Conservation (phyloP, 92 coral and sea anemone species). For the Parazoanthus darwini region DNA sequence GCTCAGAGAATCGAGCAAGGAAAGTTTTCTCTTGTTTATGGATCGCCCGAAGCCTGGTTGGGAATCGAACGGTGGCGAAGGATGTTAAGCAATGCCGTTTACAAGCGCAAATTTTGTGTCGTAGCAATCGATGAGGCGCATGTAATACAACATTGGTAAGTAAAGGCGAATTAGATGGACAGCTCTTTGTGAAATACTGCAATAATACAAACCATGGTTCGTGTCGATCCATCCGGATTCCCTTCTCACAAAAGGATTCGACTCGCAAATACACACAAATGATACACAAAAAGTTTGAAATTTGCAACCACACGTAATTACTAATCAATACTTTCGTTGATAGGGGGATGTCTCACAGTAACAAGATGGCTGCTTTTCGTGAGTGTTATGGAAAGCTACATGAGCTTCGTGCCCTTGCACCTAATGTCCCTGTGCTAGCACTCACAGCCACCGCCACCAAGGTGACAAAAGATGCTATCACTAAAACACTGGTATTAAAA, state of each 20-base stretch:
- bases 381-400: neutral
- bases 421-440: neutral
- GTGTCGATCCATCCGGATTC: too few species aligned
- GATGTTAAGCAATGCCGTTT: neutral
- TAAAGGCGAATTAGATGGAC: neutral
- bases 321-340: too few species aligned
- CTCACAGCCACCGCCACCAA: slow-evolving; percentile 36
- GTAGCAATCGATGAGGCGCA: neutral
- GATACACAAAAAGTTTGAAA: too few species aligned
- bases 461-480: neutral
- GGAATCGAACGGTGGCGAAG: neutral
- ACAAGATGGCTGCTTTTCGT: neutral
- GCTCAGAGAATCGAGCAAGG: neutral
- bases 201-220: too few species aligned
- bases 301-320: too few species aligned
- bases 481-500: neutral
- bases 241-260: too few species aligned
- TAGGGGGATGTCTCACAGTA: neutral
- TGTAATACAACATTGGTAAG: neutral
- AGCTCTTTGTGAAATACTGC: too few species aligned
- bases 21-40: neutral
- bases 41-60: neutral
- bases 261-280: too few species aligned
- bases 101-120: neutral
- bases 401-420: neutral